A percentile compares a stretch with the other conserved stretches of the same genome.
Conservation (phyloP, 1,140 invertebrate genomes). For the honey bee (Apis mellifera) region Amel_HAv3.1 CM009935.2:12010001-12010500, state of each 20-base stretch:
- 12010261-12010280: background rate
- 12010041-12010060: background rate
- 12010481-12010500: constrained; percentile 24
- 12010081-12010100: background rate
- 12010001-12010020: background rate
- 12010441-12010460: background rate
- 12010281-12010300: background rate
- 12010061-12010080: too few relatives aligned
- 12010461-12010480: constrained; percentile 18
- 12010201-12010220: background rate
- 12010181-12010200: too few relatives aligned
- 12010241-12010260: background rate
- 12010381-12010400: background rate
- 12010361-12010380: background rate
- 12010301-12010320: background rate
- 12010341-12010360: background rate
- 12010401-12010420: background rate
- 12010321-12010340: background rate
- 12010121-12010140: background rate
- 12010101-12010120: background rate
- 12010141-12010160: background rate
- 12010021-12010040: background rate
- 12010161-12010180: too few relatives aligned
- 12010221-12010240: background rate
- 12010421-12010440: background rate